phyloP scores from a whole-genome alignment of 1,140 invertebrate genomes.

The Nautilus pompilius region DNA sequence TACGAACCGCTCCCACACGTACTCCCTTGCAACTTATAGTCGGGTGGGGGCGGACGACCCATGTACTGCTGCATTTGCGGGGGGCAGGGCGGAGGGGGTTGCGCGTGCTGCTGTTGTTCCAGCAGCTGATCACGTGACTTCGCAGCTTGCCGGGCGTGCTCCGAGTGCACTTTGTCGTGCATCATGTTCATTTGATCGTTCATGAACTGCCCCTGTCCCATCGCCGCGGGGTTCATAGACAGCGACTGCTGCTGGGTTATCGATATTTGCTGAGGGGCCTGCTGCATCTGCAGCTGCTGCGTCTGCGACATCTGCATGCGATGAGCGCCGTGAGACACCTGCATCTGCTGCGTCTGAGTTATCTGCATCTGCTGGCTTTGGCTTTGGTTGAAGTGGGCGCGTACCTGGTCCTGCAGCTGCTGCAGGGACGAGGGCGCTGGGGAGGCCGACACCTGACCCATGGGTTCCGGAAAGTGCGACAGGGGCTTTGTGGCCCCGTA shows the following conservation, averaged over 20 bases:
- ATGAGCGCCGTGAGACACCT: constrained; percentile 43
- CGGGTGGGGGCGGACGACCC: constrained; percentile 43
- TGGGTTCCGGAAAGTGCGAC: constrained; percentile 39
- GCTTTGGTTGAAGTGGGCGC: constrained; percentile 41
- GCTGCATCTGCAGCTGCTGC: constrained; percentile 78
- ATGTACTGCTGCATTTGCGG: constrained; percentile 37
- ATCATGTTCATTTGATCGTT: constrained; percentile 38
- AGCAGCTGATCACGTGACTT: constrained; percentile 16
- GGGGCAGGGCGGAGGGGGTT: constrained; percentile 16
- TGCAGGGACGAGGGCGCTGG: constrained; percentile 43
- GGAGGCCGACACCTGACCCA: constrained; percentile 12
- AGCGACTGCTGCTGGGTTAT: constrained; percentile 71
- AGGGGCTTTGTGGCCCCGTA: constrained; percentile 47
- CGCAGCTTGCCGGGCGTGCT: constrained; percentile 4
- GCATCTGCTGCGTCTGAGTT: constrained; percentile 45
- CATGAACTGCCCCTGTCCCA: constrained; percentile 25
- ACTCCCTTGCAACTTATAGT: constrained; percentile 44
- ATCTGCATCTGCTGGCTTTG: constrained; percentile 42
- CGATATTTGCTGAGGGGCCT: constrained; percentile 63
- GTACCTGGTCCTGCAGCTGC: constrained; percentile 53
- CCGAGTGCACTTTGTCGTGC: constrained; percentile 27
- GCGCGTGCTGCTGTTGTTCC: constrained; percentile 20
- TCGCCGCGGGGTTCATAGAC: constrained; percentile 53
- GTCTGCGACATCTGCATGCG: constrained; percentile 77
- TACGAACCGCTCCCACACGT: constrained; percentile 9